Evolutionary conservation across 64 coral and sea anemone genomes (phyloP).

Genomic region (Montipora cactus): DNA sequence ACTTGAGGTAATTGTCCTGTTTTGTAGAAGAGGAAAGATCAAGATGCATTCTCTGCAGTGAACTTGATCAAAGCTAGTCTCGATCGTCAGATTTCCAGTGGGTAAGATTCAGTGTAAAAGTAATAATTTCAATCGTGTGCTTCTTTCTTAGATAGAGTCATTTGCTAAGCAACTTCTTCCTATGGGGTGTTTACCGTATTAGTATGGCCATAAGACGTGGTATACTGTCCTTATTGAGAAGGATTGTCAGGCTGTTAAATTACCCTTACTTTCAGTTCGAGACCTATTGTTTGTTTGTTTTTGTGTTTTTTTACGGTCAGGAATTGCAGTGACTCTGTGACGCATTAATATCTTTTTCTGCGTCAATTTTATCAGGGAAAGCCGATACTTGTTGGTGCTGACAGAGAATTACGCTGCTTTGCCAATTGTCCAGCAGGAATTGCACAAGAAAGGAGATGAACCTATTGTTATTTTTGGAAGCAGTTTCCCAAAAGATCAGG

Average conservation of each 20-base stretch:
- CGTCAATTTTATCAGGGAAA: conserved; percentile 58
- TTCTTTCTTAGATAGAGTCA: no score
- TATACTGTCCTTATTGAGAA: no score
- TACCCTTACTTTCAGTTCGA: no score
- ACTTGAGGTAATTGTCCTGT: not conserved
- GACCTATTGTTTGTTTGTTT: no score
- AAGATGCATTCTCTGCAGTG: conserved; percentile 17
- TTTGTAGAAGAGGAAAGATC: conserved; percentile 13
- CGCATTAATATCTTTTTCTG: not conserved
- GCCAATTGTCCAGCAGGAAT: conserved; percentile 70
- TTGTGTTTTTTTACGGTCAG: no score
- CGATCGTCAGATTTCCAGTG: not conserved
- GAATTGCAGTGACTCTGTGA: no score
- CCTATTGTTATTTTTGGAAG: conserved; percentile 80
- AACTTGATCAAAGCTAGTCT: conserved; percentile 63
- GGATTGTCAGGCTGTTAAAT: no score
- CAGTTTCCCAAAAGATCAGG: conserved; percentile 86
- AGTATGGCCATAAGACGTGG: no score
- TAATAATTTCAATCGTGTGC: not conserved
- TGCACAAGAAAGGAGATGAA: conserved; percentile 36
- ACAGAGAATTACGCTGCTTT: conserved; percentile 93
- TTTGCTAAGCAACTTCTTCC: no score
- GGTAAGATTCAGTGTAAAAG: not conserved
- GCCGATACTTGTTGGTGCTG: conserved; percentile 82
- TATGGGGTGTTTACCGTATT: no score